Percentiles rank a stretch among this genome's conserved stretches.
Conservation (phyloP, 92 coral and sea anemone species). For the Hydrozoanthus gracilis region DNA sequence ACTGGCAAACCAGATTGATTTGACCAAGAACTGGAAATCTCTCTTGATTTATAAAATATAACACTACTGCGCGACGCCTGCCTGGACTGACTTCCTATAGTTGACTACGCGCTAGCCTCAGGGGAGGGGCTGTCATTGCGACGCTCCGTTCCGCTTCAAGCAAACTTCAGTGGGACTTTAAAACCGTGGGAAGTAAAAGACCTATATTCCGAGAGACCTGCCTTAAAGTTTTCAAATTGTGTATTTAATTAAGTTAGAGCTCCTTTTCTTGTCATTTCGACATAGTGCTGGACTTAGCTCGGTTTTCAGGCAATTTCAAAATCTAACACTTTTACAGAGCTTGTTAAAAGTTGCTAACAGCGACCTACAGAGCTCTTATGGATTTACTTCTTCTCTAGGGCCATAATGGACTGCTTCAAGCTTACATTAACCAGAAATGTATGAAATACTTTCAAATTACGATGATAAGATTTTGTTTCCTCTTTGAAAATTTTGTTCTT, state of each 20-base stretch:
- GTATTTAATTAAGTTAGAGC: neutral
- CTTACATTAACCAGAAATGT: too few species aligned
- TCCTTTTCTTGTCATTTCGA: neutral
- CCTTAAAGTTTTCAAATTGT: neutral
- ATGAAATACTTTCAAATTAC: too few species aligned
- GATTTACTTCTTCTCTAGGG: neutral
- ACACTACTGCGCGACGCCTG: neutral
- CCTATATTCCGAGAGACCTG: neutral
- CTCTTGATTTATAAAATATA: neutral
- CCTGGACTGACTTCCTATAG: neutral
- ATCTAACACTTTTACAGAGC: neutral
- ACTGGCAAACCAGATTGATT: neutral
- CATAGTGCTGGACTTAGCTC: neutral
- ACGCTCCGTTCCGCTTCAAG: neutral
- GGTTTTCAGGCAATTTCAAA: neutral
- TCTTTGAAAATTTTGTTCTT: too few species aligned
- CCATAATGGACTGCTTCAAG: neutral
- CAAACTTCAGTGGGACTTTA: neutral
- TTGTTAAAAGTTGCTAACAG: neutral
- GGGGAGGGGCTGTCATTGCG: neutral
- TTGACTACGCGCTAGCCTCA: neutral
- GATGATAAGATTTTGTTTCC: too few species aligned
- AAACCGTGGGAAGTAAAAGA: neutral
- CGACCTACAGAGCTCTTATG: neutral
- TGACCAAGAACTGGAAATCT: neutral